phyloP scores from a whole-genome alignment of 2,113 vertebrate genomes.

The Lates calcarifer region DNA sequence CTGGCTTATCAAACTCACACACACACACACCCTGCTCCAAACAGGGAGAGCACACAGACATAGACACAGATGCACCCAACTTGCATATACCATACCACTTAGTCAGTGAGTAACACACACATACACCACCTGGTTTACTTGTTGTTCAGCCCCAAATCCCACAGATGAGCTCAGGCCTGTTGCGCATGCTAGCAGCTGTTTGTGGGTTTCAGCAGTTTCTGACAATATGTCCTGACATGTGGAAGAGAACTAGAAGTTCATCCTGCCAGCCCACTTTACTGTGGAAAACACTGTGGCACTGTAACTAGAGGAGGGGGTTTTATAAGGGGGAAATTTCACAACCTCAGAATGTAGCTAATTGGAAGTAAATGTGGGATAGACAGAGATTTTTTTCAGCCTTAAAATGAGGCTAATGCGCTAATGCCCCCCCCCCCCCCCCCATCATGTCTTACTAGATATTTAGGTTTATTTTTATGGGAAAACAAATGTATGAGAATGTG shows the following conservation, averaged over 20 bases:
- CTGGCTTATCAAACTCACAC: slow-evolving; percentile 49
- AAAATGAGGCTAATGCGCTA: background rate
- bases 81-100: slow-evolving; percentile 33
- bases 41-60: slow-evolving; percentile 8
- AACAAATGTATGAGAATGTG: slow-evolving; percentile 6
- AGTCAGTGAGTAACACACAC: slow-evolving; percentile 41
- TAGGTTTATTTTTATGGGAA: background rate
- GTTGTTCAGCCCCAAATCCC: slow-evolving; percentile 55
- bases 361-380: slow-evolving; percentile 27
- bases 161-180: slow-evolving; percentile 77
- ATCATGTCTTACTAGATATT: background rate
- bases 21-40: slow-evolving; percentile 32
- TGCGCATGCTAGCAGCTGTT: slow-evolving; percentile 72
- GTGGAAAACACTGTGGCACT: slow-evolving; percentile 32
- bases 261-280: background rate
- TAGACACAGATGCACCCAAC: slow-evolving; percentile 23
- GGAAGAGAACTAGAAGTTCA: slow-evolving; percentile 50
- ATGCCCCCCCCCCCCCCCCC: background rate
- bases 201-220: slow-evolving; percentile 60
- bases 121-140: slow-evolving; percentile 63
- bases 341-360: slow-evolving; percentile 22
- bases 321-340: slow-evolving; percentile 33
- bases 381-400: background rate
- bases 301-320: slow-evolving; percentile 19
- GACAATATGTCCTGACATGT: slow-evolving; percentile 64